Evolutionary conservation across 2,113 vertebrate genomes (phyloP).

Genomic region (Oceanodroma tethys): DNA sequence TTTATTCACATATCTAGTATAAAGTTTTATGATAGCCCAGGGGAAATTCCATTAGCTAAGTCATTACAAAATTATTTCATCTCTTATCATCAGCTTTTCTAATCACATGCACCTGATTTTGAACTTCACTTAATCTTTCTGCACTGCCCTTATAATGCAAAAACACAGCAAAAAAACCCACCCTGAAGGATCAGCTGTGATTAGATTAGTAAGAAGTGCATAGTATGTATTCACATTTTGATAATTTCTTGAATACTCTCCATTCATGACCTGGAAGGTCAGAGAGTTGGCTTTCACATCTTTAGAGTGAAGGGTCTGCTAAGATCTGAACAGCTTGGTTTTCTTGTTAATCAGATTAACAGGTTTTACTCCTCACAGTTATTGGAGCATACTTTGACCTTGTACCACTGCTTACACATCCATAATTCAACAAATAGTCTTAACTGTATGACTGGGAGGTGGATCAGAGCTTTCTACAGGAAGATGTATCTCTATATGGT

Average conservation of each 20-base stretch:
- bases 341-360: conserved; percentile 52
- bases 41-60: neutral
- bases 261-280: neutral
- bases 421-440: neutral
- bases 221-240: neutral
- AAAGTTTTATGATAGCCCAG: neutral
- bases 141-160: neutral
- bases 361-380: conserved; percentile 12
- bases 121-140: neutral
- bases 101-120: neutral
- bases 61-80: neutral
- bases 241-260: neutral
- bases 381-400: conserved; percentile 51
- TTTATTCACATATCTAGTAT: neutral
- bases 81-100: neutral
- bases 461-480: neutral
- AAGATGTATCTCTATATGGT: neutral
- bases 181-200: neutral
- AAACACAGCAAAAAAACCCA: neutral
- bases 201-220: neutral
- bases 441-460: neutral
- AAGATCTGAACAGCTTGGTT: neutral
- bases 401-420: neutral
- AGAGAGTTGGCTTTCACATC: neutral
- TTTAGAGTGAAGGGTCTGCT: neutral